Percentiles rank a stretch among this genome's conserved stretches.
These are phyloP conservation scores for Mola mola DNA, from an alignment of 2,113 vertebrate species.

Conservation along the genomic window DNA sequence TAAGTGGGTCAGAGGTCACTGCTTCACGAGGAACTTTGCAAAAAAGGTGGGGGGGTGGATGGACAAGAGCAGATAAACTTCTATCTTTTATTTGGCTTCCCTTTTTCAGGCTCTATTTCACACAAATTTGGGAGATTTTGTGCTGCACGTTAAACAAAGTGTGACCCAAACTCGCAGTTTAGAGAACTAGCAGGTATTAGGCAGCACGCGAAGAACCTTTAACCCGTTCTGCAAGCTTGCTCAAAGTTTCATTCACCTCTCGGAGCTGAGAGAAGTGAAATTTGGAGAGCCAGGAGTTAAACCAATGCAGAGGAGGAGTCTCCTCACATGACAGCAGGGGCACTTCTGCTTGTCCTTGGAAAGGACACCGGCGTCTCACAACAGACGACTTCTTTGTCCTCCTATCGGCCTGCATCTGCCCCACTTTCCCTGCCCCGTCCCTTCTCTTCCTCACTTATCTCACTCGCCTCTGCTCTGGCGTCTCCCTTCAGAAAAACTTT, in stretches of 20 bases:
- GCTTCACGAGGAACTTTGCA: neutral
- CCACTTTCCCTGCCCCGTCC: neutral
- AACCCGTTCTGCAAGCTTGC: too few species aligned
- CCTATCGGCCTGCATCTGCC: conserved; percentile 4
- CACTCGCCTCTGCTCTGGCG: neutral
- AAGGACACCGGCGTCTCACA: conserved; percentile 58
- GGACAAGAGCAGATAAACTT: neutral
- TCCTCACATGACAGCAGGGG: conserved; percentile 53
- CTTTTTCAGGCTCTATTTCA: too few species aligned
- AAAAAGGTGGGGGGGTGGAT: neutral
- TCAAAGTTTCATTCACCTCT: conserved; percentile 31
- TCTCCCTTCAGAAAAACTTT: too few species aligned
- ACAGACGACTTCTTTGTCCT: conserved; percentile 53
- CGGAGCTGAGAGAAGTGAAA: neutral
- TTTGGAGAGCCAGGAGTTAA: conserved; percentile 28
- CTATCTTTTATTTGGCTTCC: too few species aligned
- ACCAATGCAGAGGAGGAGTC: conserved; percentile 49
- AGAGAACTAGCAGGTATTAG: too few species aligned
- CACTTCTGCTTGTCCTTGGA: conserved; percentile 69
- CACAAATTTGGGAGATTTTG: too few species aligned
- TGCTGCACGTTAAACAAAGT: too few species aligned
- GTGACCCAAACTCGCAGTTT: too few species aligned
- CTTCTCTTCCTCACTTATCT: neutral
- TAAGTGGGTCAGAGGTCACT: conserved; percentile 38
- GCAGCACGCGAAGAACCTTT: too few species aligned